Conservation (phyloP, 2,113 vertebrate species). For the Geococcyx californianus region DNA sequence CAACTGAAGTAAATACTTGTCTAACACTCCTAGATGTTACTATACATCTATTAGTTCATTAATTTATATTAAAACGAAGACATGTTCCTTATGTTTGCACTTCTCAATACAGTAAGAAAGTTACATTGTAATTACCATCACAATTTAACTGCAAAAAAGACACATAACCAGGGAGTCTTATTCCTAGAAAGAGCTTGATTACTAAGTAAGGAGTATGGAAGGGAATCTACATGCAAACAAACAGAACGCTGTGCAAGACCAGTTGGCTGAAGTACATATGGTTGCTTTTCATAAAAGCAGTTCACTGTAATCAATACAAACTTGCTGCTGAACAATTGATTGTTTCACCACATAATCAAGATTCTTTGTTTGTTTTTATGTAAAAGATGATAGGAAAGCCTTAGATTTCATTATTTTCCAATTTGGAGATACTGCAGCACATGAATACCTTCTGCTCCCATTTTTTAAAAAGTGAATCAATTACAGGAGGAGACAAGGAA, state of each 20-base stretch:
- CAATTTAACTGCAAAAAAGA: neutral
- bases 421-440: neutral
- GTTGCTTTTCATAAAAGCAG: constrained; percentile 8
- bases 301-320: neutral
- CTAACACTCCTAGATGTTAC: neutral
- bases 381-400: neutral
- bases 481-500: neutral
- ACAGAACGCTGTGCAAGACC: neutral
- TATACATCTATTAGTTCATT: neutral
- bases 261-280: neutral
- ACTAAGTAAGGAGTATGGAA: neutral
- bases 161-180: neutral
- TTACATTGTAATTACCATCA: neutral
- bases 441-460: neutral
- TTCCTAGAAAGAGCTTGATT: neutral
- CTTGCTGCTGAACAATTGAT: neutral
- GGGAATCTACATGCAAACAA: neutral
- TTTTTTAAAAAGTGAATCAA: constrained; percentile 11
- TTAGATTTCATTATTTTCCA: constrained; percentile 22
- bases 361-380: neutral
- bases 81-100: accelerated
- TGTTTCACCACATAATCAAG: constrained; percentile 20
- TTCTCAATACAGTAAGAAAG: neutral
- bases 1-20: neutral
- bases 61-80: neutral